phyloP scores from a whole-genome alignment of 2,888 invertebrate species.

The Athalia cordata region DNA sequence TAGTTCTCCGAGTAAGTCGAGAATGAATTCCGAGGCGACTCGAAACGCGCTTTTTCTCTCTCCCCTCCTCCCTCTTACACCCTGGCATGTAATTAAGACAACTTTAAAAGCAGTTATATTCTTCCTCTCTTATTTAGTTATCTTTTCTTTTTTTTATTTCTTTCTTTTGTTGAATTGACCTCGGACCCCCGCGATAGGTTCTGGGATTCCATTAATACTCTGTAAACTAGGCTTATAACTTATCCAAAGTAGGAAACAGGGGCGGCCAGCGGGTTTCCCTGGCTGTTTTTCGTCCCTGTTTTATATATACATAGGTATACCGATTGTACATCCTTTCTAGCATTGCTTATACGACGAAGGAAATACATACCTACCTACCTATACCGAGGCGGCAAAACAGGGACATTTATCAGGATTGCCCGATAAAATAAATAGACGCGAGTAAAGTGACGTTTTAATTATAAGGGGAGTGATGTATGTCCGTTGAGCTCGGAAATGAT shows the following conservation, averaged over 20 bases:
- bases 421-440: constrained; percentile 60
- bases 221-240: constrained; percentile 42
- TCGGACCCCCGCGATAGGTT: constrained; percentile 7
- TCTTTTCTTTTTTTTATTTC: not conserved
- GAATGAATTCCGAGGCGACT: not conserved
- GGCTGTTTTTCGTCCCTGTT: constrained; percentile 46
- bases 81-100: constrained; percentile 3
- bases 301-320: constrained; percentile 12
- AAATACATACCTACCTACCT: constrained; percentile 27
- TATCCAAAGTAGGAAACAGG: constrained; percentile 46
- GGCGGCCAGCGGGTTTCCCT: constrained; percentile 3
- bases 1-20: not conserved
- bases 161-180: not conserved
- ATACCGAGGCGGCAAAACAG: constrained; percentile 51
- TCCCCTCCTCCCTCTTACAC: not conserved
- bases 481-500: constrained; percentile 42
- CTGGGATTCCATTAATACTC: constrained; percentile 29
- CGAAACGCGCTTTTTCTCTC: not conserved
- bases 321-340: constrained; percentile 5
- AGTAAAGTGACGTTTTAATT: constrained; percentile 59
- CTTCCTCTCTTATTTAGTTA: not conserved
- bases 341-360: not conserved
- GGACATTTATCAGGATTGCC: constrained; percentile 64
- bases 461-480: constrained; percentile 52
- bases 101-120: not conserved